These are phyloP conservation scores for Caenorhabditis briggsae DNA, from an alignment of 1,140 invertebrate genomes.

Conservation along the genomic window DNA sequence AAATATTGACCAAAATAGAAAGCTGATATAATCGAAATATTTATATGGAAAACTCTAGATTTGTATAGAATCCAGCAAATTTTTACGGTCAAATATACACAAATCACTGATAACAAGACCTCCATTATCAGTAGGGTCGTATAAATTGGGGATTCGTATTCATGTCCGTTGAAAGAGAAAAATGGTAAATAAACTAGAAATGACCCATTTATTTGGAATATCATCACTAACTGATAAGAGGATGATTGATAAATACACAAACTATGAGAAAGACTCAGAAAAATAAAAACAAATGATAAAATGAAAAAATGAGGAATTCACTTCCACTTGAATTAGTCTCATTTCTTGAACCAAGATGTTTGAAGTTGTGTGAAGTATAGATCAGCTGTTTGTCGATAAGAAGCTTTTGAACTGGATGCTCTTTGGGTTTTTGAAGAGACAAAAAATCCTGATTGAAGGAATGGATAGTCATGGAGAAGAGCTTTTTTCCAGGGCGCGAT, in stretches of 20 bases:
- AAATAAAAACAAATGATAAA: too few relatives aligned
- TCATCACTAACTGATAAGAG: neutral
- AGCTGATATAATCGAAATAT: neutral
- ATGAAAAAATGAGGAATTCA: too few relatives aligned
- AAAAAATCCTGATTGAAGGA: neutral
- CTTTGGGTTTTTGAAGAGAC: neutral
- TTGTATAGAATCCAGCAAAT: neutral
- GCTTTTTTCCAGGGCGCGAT: slow-evolving; percentile 19
- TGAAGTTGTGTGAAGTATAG: slow-evolving; percentile 6
- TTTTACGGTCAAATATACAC: neutral
- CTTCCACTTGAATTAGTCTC: too few relatives aligned
- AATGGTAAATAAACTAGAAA: neutral
- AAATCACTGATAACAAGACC: neutral
- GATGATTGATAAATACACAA: neutral
- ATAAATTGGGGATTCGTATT: neutral
- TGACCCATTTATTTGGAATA: too few relatives aligned
- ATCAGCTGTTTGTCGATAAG: neutral
- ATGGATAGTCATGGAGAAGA: neutral
- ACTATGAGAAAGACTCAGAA: too few relatives aligned
- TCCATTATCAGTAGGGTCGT: neutral
- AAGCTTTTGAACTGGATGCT: neutral
- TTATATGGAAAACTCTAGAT: neutral
- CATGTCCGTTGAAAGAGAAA: neutral
- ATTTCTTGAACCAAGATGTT: neutral
- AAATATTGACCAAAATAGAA: neutral